A percentile compares a stretch with the other conserved stretches of the same genome.
These are phyloP conservation scores for Orycteropus afer DNA, from an alignment of 2,113 vertebrate species.

Conservation along the genomic window DNA sequence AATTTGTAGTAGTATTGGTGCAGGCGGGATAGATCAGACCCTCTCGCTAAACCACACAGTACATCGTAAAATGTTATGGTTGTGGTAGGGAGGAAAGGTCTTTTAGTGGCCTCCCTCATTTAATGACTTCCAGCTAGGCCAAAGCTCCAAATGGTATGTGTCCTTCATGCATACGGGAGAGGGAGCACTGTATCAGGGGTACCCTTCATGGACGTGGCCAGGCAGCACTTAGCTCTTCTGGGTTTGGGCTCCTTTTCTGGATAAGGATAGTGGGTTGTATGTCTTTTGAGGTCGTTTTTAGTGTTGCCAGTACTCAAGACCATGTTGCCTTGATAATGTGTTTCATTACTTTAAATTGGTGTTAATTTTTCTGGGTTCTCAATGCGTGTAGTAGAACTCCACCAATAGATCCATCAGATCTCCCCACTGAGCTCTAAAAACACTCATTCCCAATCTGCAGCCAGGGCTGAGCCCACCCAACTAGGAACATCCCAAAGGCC, in stretches of 20 bases:
- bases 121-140: not conserved
- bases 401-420: not conserved
- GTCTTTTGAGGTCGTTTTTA: not conserved
- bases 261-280: not conserved
- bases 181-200: not conserved
- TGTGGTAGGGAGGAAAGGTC: not conserved
- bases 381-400: not conserved
- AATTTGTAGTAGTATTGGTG: not conserved
- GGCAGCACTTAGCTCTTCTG: not conserved
- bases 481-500: not conserved
- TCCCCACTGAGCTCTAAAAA: not conserved
- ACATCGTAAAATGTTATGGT: rapidly evolving
- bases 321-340: not conserved
- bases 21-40: not conserved
- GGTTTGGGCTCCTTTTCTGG: not conserved
- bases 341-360: not conserved
- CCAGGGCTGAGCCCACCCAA: not conserved
- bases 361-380: not conserved
- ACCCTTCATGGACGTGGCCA: not conserved
- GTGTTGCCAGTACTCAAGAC: not conserved
- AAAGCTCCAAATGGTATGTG: not conserved
- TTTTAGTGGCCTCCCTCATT: not conserved
- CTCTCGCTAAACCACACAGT: not conserved
- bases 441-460: not conserved
- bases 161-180: not conserved